Evolutionary conservation across 2,113 vertebrate genomes (phyloP), one percentile per base, ranked within the genome.

Genomic region (Mirza zaza): DNA sequence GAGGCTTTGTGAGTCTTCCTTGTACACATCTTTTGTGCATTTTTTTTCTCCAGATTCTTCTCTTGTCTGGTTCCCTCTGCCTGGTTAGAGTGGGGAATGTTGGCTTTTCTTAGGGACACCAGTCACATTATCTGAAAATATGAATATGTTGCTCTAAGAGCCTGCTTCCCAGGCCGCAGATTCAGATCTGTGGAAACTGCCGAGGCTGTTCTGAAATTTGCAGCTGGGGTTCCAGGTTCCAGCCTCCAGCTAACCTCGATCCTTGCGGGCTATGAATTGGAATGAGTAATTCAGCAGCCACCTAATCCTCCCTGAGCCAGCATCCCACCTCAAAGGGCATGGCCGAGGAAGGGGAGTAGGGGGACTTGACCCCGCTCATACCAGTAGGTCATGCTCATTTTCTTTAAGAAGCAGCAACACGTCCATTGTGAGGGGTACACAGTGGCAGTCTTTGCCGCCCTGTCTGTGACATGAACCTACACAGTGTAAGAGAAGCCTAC

Each of bases 1-100:
- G 73, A 77, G 8, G 82, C 91, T 96, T 94, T 96, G 79, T 97
- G 17, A 96, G 57, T 79, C 77, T 91, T 93, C 20, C 85, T 94
- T 97, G 96, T 75, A 42, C 87, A 29, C 25, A 10, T 14, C 11
- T 4, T 52, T 63, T 71, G 73, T 48, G 55, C 27, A 17, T 14
- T 85, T 39, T 48, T 89, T 77, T 50, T 32, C 55, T 95, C 48
- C 90, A 48, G 42, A 7, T 90, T 95, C 50, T 87, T 97, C 45
- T 76, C 39, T 36, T 68, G 65, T 65, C 15, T 87, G 21, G 27
- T 42, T 97, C 80, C 90, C 82, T 57, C 14, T 77, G 59, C 34
- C 52, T 85, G 80, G 11, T 25, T 36, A 48, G 75, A 96, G 8
- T 15, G 29, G 50, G 57, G 27, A 52, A 2, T 39, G 68, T 94